Evolutionary conservation across 1,140 invertebrate species (phyloP).

Genomic region (Hylaeus volcanicus): DNA sequence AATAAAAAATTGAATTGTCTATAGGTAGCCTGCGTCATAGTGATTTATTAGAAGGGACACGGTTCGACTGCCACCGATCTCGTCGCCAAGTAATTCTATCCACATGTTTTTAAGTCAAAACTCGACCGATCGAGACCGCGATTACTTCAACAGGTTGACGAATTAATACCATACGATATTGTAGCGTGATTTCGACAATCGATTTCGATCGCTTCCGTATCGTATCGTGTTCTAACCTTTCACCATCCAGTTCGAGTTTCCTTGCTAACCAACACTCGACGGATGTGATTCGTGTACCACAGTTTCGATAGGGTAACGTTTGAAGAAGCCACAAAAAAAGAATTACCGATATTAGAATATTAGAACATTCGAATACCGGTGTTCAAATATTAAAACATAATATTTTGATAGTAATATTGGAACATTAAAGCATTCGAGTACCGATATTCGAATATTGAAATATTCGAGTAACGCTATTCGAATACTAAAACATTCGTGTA

Average conservation of each 20-base stretch:
- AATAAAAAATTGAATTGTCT: too few species aligned
- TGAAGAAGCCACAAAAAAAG: background rate
- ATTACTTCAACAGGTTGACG: background rate
- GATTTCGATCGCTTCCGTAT: conserved; percentile 19
- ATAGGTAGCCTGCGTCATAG: too few species aligned
- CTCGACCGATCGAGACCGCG: background rate
- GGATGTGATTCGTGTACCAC: background rate
- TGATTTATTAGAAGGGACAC: background rate
- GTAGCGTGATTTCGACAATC: conserved; percentile 20
- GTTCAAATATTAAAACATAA: too few species aligned
- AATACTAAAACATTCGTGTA: too few species aligned
- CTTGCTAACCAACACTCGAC: background rate
- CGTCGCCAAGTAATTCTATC: conserved; percentile 2
- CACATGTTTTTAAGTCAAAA: background rate
- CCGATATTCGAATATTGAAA: too few species aligned
- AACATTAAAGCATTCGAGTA: too few species aligned
- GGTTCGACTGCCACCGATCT: background rate
- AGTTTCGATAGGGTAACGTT: background rate
- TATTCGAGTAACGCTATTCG: too few species aligned
- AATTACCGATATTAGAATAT: background rate
- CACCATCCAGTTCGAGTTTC: conserved; percentile 22
- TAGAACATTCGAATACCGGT: too few species aligned
- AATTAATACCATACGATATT: conserved; percentile 12
- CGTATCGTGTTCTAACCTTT: conserved; percentile 23
- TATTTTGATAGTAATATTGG: too few species aligned